Percentiles rank a stretch among this genome's conserved stretches.
These are phyloP conservation scores for Ochotona princeps DNA, from an alignment of 2,113 vertebrate genomes.

Conservation along the genomic window DNA sequence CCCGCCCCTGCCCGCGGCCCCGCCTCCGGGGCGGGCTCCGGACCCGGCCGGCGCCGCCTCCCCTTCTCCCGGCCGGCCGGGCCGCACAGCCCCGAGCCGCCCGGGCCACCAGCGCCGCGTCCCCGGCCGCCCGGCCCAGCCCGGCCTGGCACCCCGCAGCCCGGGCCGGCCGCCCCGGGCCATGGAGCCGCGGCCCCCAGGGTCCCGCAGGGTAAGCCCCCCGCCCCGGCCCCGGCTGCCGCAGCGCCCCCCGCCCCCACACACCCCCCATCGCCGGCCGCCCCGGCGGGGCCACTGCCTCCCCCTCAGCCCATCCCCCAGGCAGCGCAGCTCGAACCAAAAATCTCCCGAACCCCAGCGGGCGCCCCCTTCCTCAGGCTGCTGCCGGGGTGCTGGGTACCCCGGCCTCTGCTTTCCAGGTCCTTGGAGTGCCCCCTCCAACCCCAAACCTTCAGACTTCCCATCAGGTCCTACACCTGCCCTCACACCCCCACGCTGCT, in stretches of 20 bases:
- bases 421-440: constrained; percentile 9
- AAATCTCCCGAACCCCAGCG: constrained; percentile 41
- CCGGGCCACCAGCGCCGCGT: constrained; percentile 74
- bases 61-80: constrained; percentile 58
- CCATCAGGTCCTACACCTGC: constrained; percentile 20
- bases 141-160: constrained; percentile 61
- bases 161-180: constrained; percentile 61
- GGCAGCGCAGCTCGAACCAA: constrained; percentile 31
- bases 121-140: constrained; percentile 66
- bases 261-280: constrained; percentile 46
- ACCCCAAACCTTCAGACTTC: constrained; percentile 35
- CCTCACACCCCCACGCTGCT: neutral
- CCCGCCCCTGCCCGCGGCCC: constrained; percentile 58
- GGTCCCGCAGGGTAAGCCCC: constrained; percentile 81
- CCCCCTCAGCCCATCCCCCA: constrained; percentile 73
- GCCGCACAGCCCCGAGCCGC: constrained; percentile 74
- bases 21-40: constrained; percentile 77
- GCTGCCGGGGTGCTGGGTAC: constrained; percentile 27
- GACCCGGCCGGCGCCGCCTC: constrained; percentile 57
- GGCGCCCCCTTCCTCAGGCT: constrained; percentile 8
- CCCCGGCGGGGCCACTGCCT: constrained; percentile 66
- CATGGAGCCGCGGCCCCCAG: constrained; percentile 76
- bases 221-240: constrained; percentile 71
- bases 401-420: constrained; percentile 44
- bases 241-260: constrained; percentile 63